These are phyloP conservation scores for Phoxinus dragarum DNA, from an alignment of 2,797 vertebrate genomes.

Conservation along the genomic window DNA sequence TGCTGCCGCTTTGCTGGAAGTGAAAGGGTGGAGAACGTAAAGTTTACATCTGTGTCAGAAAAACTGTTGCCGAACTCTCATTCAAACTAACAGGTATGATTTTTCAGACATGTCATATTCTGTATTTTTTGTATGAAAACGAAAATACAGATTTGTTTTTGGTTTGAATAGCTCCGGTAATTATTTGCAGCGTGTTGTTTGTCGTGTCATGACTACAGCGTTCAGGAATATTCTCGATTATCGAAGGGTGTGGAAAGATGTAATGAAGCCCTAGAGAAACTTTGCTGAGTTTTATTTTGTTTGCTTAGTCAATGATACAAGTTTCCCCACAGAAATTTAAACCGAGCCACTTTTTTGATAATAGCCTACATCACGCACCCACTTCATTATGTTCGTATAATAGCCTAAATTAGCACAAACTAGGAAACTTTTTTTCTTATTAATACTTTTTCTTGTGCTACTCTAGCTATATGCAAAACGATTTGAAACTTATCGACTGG, in stretches of 20 bases:
- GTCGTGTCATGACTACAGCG: conserved; percentile 2
- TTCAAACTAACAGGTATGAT: conserved; percentile 11
- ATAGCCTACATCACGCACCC: background rate
- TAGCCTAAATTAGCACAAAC: background rate
- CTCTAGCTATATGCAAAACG: background rate
- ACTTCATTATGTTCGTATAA: background rate
- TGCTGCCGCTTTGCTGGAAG: background rate
- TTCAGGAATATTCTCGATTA: background rate
- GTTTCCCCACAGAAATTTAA: background rate
- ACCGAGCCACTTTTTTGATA: background rate
- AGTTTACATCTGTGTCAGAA: conserved; percentile 2
- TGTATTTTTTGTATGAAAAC: background rate
- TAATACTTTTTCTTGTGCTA: background rate
- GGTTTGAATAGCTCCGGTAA: background rate
- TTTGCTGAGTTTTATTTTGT: background rate
- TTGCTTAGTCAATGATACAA: background rate
- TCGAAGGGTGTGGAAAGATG: background rate
- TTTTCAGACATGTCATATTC: background rate
- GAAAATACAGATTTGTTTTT: background rate
- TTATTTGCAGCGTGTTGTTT: background rate
- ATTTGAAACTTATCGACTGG: background rate
- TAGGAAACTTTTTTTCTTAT: background rate
- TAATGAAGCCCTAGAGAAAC: background rate
- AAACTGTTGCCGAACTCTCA: background rate
- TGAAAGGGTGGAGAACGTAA: background rate